Base-by-base conservation (phyloP, 2,113 vertebrate species). In the Morone saxatilis region DNA sequence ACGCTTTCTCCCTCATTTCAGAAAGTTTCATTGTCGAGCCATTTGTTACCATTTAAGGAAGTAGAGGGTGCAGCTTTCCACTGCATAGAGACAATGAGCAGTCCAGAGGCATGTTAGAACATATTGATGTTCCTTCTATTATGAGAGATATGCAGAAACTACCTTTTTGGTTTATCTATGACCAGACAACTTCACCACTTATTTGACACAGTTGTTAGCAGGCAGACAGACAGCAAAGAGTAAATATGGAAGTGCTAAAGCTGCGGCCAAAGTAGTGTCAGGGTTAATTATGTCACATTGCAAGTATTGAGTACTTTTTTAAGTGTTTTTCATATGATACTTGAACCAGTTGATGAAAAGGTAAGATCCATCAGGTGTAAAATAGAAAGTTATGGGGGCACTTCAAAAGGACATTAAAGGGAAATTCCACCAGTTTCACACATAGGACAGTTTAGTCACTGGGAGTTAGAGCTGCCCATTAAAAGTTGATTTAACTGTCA, bases 11-110 rank as follows among this genome's bases (percentile, higher is more conserved):
- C 40, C 61, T n/a, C 82, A 56, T 85, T 76, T 85, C 51, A 71
- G 71, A 69, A 88, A 63, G 61, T 71, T 67, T 86, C 72, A 48
- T 48, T 75, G 78, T 84, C 0, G 0, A 75, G 60, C 57, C 79
- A 79, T 86, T 90, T 86, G 82, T 89, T 86, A 65, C 85, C 79
- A 90, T 88, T 90, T 92, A 87, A 91, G 83, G 88, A 76, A 53
- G 77, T 0, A 54, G 76, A 63, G 20, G 19, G 7, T 19, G 20
- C 20, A 72, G 59, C 57, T 77, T 19, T 57, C 31, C 14, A 50
- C 48, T 20, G 57, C 59, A 38, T 0, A 41, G 45, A 77, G 60
- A 75, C 56, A 78, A 62, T 5, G 20, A 20, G 67, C 9, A 54
- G 48, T 65, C 14, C 5, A 65, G 50, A 67, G 65, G 57, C 40